Evolutionary conservation across 2,113 vertebrate species (phyloP), one percentile per base, ranked within the genome.

Genomic region (Geothlypis trichas): DNA sequence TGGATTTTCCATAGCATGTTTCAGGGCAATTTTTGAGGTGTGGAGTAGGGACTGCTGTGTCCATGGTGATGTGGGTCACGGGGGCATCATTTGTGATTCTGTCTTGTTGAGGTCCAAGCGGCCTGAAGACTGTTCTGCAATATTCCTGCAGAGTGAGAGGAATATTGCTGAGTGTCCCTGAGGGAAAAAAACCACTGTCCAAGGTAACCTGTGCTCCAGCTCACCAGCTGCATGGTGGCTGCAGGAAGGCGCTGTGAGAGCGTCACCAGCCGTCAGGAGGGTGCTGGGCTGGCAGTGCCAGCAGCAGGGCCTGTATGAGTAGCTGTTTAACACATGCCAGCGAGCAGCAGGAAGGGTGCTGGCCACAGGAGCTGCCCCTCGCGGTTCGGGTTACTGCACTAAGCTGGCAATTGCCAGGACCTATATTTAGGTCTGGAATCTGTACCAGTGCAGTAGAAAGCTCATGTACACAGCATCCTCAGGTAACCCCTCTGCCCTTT

Each of bases 361-460:
- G 4, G 88, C 52, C 47, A 22, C 2, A 42, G 59, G 84, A 95
- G 73, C 84, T 93, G 76, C 69, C 66, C 71, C 51, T 84, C 0
- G 0, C 33, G 68, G 14, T 46, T 97, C 83, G 5, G 57, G 58
- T 96, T 97, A 84, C 95, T 28, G 78, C 63, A 26, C 79, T 63
- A 11, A 76, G 63, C 88, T 84, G 92, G 68, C 46, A 63, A 9
- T 0, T 3, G 27, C 24, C 65, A 0, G 39, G 27, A 23, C 22
- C 68, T 96, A 95, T 90, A 84, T 90, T 95, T 96, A 91, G 89
- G 42, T 49, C 31, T 91, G 95, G 87, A 88, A 96, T 96, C 90
- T 84, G 95, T 94, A 94, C 87, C 52, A 90, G 47, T 59, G 85
- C 88, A n/a, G 85, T 84, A 63, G 71, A 94, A 79, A 71, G 79